These are phyloP conservation scores for Nesidiocoris tenuis DNA, from an alignment of 2,888 invertebrate species.

Conservation along the genomic window DNA sequence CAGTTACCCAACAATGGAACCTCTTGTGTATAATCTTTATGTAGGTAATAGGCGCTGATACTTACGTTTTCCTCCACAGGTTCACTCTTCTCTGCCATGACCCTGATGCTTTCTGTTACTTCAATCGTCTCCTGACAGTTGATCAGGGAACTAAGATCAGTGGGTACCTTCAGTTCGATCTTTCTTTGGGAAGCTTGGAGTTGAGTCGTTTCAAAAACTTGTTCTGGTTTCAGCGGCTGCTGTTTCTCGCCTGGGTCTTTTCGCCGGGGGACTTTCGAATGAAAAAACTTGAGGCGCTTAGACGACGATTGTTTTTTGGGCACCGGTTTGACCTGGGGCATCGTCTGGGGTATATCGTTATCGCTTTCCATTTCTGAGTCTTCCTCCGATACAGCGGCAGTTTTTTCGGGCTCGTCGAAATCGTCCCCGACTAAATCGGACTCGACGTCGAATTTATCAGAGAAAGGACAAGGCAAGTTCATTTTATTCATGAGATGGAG, in stretches of 20 bases:
- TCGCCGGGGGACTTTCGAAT: constrained; percentile 50
- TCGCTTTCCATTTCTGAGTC: constrained; percentile 70
- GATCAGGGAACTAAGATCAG: constrained; percentile 51
- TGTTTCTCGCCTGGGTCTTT: constrained; percentile 28
- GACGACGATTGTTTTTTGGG: constrained; percentile 59
- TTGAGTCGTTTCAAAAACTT: constrained; percentile 60
- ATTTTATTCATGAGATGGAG: constrained; percentile 94
- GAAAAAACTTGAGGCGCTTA: constrained; percentile 56
- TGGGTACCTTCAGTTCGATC: constrained; percentile 59
- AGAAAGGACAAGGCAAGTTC: constrained; percentile 84
- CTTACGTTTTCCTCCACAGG: too few species aligned
- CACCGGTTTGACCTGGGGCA: constrained; percentile 52
- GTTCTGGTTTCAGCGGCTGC: constrained; percentile 56
- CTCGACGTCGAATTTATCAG: constrained; percentile 54
- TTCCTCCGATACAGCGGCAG: constrained; percentile 53
- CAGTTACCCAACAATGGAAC: too few species aligned
- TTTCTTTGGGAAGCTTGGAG: constrained; percentile 55
- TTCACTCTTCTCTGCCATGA: neutral
- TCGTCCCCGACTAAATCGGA: constrained; percentile 49
- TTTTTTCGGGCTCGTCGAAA: constrained; percentile 12
- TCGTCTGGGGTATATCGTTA: constrained; percentile 53
- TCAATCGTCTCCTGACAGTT: constrained; percentile 50
- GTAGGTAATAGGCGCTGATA: too few species aligned
- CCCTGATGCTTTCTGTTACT: constrained; percentile 29
- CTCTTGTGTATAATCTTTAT: too few species aligned